A percentile compares a stretch with the other conserved stretches of the same genome.
Conservation (phyloP, 2,888 invertebrate species). For the Meteorus colon region DNA sequence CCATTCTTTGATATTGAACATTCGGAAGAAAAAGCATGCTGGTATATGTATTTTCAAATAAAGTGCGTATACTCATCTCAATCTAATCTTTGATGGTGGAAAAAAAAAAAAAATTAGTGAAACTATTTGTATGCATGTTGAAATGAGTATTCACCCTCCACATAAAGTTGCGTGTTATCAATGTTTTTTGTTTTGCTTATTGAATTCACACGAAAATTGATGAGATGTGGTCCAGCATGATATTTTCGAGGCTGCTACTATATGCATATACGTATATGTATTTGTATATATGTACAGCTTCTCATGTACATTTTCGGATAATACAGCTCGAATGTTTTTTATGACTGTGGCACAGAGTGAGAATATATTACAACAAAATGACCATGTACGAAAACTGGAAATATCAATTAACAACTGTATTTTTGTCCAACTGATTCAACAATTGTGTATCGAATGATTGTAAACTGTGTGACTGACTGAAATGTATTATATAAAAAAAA, state of each 20-base stretch:
- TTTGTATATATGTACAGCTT: conserved; percentile 6
- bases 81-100: conserved; percentile 66
- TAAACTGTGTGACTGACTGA: conserved; percentile 57
- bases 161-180: background rate
- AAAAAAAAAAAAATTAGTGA: conserved; percentile 48
- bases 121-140: conserved; percentile 31
- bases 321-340: conserved; percentile 38
- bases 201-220: background rate
- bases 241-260: background rate
- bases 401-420: conserved; percentile 44
- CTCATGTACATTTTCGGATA: conserved; percentile 21
- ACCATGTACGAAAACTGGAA: conserved; percentile 21
- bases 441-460: conserved; percentile 43
- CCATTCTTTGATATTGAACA: background rate
- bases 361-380: conserved; percentile 32
- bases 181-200: background rate
- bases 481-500: conserved; percentile 69
- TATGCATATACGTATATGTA: background rate
- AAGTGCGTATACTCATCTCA: conserved; percentile 63
- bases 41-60: conserved; percentile 58
- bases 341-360: conserved; percentile 41
- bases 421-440: conserved; percentile 50
- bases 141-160: background rate
- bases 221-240: background rate
- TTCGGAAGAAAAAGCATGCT: background rate